Percentiles rank a stretch among this genome's conserved stretches.
phyloP scores from a whole-genome alignment of 2,113 vertebrate species.

The Callaeas wilsoni region DNA sequence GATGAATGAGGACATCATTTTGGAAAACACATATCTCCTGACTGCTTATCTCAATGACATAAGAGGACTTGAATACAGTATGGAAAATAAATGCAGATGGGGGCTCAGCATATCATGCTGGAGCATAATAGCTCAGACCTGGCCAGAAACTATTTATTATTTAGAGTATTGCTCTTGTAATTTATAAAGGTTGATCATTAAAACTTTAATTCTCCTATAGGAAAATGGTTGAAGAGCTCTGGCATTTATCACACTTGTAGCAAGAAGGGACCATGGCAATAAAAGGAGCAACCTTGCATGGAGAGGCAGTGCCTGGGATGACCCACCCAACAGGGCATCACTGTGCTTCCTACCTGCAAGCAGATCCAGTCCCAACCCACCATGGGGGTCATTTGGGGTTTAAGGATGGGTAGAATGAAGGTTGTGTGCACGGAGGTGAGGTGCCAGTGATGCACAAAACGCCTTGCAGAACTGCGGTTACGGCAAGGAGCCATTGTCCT shows the following conservation, averaged over 20 bases:
- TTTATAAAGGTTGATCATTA: conserved; percentile 49
- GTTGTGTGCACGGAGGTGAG: not conserved
- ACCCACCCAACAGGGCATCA: not conserved
- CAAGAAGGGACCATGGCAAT: not conserved
- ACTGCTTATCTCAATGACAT: conserved; percentile 65
- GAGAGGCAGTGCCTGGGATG: not conserved
- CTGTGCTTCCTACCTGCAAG: not conserved
- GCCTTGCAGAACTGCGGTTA: not conserved
- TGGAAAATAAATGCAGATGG: conserved; percentile 45
- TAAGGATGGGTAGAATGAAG: not conserved
- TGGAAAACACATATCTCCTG: conserved; percentile 64
- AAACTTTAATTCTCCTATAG: not conserved
- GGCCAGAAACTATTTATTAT: conserved; percentile 41
- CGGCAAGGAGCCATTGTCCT: not conserved
- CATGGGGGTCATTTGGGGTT: accelerated
- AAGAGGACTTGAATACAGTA: conserved; percentile 58
- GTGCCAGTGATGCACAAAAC: not conserved
- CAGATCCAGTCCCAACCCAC: not conserved
- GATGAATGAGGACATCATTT: conserved; percentile 61
- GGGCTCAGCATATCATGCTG: conserved; percentile 16
- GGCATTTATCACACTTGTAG: not conserved
- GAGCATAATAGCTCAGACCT: conserved; percentile 43
- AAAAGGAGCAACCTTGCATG: not conserved
- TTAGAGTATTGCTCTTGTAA: conserved; percentile 14
- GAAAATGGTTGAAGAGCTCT: conserved; percentile 16